Evolutionary conservation across 2,797 vertebrate genomes (phyloP).

Genomic region (Coendou prehensilis): DNA sequence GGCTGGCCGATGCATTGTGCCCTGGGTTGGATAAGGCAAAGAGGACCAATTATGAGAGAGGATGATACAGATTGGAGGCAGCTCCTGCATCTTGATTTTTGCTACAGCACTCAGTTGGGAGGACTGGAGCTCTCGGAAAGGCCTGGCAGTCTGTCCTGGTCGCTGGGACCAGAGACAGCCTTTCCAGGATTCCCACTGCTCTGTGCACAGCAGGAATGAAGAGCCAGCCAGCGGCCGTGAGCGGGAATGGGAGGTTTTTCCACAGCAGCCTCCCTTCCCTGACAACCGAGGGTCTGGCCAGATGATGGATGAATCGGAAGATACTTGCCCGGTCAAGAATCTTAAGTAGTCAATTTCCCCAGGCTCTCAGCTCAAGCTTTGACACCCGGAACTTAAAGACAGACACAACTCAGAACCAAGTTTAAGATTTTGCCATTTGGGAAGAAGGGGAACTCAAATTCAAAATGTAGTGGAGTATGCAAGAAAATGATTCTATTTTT

Average conservation of each 20-base stretch:
- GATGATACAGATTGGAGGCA: accelerated
- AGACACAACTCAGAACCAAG: background rate
- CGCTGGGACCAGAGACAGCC: background rate
- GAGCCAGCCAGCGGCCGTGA: background rate
- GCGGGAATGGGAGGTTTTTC: accelerated
- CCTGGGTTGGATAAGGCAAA: background rate
- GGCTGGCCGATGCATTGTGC: accelerated
- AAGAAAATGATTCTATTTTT: background rate
- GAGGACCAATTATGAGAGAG: background rate
- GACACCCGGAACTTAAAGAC: background rate
- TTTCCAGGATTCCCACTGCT: too few relatives aligned
- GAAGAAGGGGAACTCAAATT: accelerated
- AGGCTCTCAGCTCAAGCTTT: background rate
- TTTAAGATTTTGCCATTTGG: background rate
- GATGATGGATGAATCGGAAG: background rate
- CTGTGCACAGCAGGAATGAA: background rate
- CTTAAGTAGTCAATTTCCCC: background rate
- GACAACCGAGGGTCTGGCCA: accelerated
- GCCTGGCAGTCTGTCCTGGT: background rate
- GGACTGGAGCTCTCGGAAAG: background rate
- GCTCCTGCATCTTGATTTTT: background rate
- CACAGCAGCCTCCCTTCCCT: background rate
- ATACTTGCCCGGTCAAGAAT: background rate
- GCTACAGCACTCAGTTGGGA: accelerated
- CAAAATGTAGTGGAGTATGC: background rate